These are phyloP conservation scores for Scartelaos histophorus DNA, from an alignment of 2,113 vertebrate species.

Conservation along the genomic window DNA sequence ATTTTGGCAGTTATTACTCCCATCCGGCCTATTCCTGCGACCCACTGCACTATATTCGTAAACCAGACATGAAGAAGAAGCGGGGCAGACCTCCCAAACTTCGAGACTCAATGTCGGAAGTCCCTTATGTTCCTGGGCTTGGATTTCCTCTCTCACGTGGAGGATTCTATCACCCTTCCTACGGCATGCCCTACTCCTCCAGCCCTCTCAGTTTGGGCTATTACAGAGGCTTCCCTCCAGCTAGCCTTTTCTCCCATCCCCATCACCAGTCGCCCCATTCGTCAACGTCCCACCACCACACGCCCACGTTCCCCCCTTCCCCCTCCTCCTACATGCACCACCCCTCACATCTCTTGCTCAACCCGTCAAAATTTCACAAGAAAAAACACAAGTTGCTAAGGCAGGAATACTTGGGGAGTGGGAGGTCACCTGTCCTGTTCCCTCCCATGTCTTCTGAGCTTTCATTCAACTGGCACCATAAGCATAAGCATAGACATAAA, in stretches of 20 bases:
- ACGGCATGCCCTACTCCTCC: constrained; percentile 93
- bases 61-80: constrained; percentile 94
- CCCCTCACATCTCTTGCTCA: constrained; percentile 91
- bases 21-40: constrained; percentile 86
- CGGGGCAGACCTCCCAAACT: constrained; percentile 93
- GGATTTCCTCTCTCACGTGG: constrained; percentile 88
- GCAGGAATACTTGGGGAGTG: constrained; percentile 88
- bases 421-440: constrained; percentile 89
- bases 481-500: constrained; percentile 96
- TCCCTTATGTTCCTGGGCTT: constrained; percentile 95
- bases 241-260: constrained; percentile 91
- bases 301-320: constrained; percentile 86
- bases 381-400: constrained; percentile 97
- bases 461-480: constrained; percentile 99
- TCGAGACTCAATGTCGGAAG: constrained; percentile 93
- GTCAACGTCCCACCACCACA: constrained; percentile 85
- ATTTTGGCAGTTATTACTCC: constrained; percentile 95
- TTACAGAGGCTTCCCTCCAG: constrained; percentile 90
- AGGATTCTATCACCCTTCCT: constrained; percentile 94
- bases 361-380: constrained; percentile 97
- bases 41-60: constrained; percentile 92
- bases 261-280: constrained; percentile 76
- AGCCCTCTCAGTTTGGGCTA: constrained; percentile 93
- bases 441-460: constrained; percentile 93
- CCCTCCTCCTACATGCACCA: constrained; percentile 80